Base-by-base conservation (phyloP, 23 tunicate genomes). In the Diplosoma virens region DNA sequence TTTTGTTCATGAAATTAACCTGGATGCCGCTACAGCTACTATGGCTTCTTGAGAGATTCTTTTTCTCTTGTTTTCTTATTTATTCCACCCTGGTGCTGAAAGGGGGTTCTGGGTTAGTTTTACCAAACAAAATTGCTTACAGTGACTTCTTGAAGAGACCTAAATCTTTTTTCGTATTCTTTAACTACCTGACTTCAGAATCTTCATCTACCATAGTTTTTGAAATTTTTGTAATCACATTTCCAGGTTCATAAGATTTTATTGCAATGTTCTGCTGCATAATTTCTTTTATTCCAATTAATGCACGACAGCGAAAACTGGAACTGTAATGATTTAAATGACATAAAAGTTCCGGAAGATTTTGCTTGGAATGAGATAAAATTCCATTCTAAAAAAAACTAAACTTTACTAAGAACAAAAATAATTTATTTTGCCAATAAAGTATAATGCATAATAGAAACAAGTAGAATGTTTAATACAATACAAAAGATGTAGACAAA, bases 271-370 rank as follows among this genome's bases (percentile, higher is more conserved):
- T 52, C 21, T 67, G 71, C 6, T 45, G 4, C 1, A 89, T 30
- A 32, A 75, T 76, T 52, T 70, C 87, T 78, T 81, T 81, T 17
- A 89, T 41, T 25, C 86, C 84, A 33, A 50, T 50, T 53, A 89
- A 31, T 14, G 96, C 80, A 21, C 84, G 89, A 0, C 27, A 27
- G 4, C 96, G 84, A 53, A 89, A 83, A 6, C 65, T 82, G 6
- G 87, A 33, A 54, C 77, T 89, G 66, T 52, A 83, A 61, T 89
- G 96, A 25, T 79, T 79, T 47, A 89, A 48, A 65, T 89, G 88
- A 33, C 71, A 64, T 37, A 89, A 67, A 0, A 89, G 61, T n/a
- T 82, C 96, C 1, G 66, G 28, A 3, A 82, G 20, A 34, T 50
- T 82, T 24, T 63, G 71, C 50, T 82, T 82, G 3, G 73, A 34